phyloP scores from a whole-genome alignment of 2,113 vertebrate species.

The Hepsetus odoe region DNA sequence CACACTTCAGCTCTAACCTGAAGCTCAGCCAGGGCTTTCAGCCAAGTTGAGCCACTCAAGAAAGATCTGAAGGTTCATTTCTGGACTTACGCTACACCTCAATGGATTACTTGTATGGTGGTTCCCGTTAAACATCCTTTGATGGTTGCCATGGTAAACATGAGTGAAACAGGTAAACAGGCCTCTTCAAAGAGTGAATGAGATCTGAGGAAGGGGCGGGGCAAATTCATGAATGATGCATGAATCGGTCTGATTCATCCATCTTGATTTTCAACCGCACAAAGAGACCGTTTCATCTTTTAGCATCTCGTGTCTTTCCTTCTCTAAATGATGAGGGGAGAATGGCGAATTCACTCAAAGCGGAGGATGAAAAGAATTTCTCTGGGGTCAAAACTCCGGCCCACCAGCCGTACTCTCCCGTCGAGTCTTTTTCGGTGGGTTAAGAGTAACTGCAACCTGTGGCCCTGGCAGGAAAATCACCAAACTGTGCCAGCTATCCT shows the following conservation, averaged over 20 bases:
- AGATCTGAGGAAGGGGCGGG: slow-evolving; percentile 14
- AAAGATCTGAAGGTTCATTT: neutral
- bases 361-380: neutral
- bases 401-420: neutral
- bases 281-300: slow-evolving; percentile 68
- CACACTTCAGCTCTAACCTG: neutral
- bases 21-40: neutral
- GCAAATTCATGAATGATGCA: slow-evolving; percentile 69
- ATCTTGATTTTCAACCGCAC: slow-evolving; percentile 56
- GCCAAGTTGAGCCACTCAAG: neutral
- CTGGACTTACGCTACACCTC: slow-evolving; percentile 26
- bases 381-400: neutral
- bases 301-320: neutral
- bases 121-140: slow-evolving; percentile 56
- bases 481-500: neutral
- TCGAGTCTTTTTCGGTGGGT: neutral
- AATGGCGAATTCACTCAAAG: neutral
- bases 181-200: slow-evolving; percentile 63
- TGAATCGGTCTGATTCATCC: slow-evolving; percentile 48
- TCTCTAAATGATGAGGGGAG: neutral
- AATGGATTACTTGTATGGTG: slow-evolving; percentile 62
- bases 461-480: neutral
- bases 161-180: slow-evolving; percentile 67
- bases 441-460: neutral
- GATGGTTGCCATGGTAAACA: slow-evolving; percentile 69